Percentiles rank a stretch among this genome's conserved stretches.
Conservation (phyloP, 2,797 vertebrate genomes). For the Paguma larvata region DNA sequence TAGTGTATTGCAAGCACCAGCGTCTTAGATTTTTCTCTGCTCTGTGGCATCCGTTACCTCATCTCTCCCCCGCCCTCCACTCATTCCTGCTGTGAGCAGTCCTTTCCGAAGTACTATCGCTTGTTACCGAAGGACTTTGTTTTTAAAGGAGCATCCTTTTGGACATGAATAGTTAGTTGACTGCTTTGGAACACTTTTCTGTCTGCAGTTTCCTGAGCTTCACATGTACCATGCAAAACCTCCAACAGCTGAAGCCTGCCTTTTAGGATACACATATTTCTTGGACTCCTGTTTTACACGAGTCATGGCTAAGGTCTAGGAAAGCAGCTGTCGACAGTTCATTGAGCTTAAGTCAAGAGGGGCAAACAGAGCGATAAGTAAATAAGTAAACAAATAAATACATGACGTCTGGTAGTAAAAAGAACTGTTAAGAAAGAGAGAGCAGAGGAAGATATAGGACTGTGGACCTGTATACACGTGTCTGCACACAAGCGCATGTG, state of each 20-base stretch:
- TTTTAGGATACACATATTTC: conserved; percentile 3
- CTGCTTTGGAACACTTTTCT: neutral
- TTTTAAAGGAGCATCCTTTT: conserved; percentile 38
- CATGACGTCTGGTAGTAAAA: neutral
- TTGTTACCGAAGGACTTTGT: neutral
- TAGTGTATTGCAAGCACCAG: neutral
- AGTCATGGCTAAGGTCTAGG: neutral
- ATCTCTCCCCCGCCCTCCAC: neutral
- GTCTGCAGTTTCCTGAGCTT: conserved; percentile 12
- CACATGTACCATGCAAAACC: neutral
- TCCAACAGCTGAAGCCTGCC: neutral
- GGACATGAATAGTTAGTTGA: neutral
- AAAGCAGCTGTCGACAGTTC: neutral
- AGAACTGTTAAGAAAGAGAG: neutral
- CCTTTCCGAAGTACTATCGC: neutral
- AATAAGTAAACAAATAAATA: neutral
- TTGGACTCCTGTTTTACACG: neutral
- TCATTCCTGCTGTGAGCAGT: neutral
- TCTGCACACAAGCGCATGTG: rapidly evolving
- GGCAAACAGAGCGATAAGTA: neutral
- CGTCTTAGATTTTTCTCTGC: neutral
- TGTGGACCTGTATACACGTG: neutral
- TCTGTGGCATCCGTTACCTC: neutral
- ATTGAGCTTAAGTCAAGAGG: neutral
- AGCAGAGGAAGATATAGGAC: neutral